Evolutionary conservation across 1,140 invertebrate species (phyloP), one percentile per base, ranked within the genome.

Genomic region (Sitodiplosis mosellana): DNA sequence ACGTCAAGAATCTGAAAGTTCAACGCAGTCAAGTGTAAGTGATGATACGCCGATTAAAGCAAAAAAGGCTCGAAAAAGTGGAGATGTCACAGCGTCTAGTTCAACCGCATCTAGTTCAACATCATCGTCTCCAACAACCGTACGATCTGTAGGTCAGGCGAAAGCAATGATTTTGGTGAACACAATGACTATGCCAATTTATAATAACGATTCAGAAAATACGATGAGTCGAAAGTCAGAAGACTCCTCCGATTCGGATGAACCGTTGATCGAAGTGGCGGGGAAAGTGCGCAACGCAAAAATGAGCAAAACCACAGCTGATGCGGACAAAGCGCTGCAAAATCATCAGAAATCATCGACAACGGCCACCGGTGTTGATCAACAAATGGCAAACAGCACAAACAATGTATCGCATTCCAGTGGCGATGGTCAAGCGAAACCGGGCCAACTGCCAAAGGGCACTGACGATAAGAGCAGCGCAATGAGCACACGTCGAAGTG

Each of bases 1-100:
- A 59, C 67, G 83, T 3, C 76, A 81, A 54, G 82, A 84, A 57
- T 83, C 80, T 0, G 83, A 84, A 52, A 81, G 80, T 58, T 80
- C 77, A n/a, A 70, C 69, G 42, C 69, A 76, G 17, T 73, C 69
- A 11, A 67, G 69, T 53, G 66, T 74, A 48, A 73, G 76, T 52
- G 69, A 76, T 37, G 76, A 78, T 38, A 49, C 12, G 34, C 47
- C 19, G 10, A 33, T 22, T 33, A 36, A 15, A 50, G 52, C 33
- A n/a, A 49, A 47, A 38, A 53, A 48, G 50, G 45, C 34, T 41
- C 42, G n/a, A 41, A 49, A 48, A 44, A 36, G 4, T 37, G 7
- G 14, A 8, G 14, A 37, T 37, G 20, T 15, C 7, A 42, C 38
- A 48, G 19, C 18, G 5, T 12, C 34, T 7, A 38, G 12, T n/a